Evolutionary conservation across 1,140 invertebrate species (phyloP), one percentile per base, ranked within the genome.

Genomic region (Scaptodrosophila lebanonensis): DNA sequence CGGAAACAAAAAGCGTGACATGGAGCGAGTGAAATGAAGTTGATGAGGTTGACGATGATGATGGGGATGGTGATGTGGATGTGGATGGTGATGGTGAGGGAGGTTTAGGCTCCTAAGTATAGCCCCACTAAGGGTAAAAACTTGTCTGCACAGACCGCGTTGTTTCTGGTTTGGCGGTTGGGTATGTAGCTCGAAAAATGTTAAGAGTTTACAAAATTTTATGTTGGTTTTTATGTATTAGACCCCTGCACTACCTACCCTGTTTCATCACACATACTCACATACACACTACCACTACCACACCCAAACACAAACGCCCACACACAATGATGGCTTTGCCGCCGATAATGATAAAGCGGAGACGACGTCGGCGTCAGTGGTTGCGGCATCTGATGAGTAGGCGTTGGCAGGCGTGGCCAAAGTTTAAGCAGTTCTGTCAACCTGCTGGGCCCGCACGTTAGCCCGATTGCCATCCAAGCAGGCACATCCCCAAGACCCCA

Each of bases 141-240:
- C 8, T 25, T 25, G 22, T 25, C 22, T 25, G 8, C 8, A 25
- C 3, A 8, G 22, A 4, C 3, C 3, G 22, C 22, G 22, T 25
- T 25, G n/a, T n/a, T n/a, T n/a, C n/a, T n/a, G n/a, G n/a, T n/a
- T n/a, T n/a, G n/a, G n/a, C n/a, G n/a, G n/a, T n/a, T n/a, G n/a
- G n/a, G n/a, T n/a, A n/a, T n/a, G n/a, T n/a, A n/a, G n/a, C n/a
- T n/a, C n/a, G 22, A 25, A 25, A 25, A 25, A 25, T 25, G 22
- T 25, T 25, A 25, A 25, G 22, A 25, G 22, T 25, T 25, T 25
- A 4, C 3, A 3, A 17, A 64, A 73, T 52, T 73, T 73, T 60
- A 50, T 56, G 64, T 53, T 48, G 12, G 20, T 30, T 71, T 71
- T 71, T 71, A 70, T 70, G 54, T 7, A n/a, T n/a, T n/a, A n/a